Percentiles rank a stretch among this genome's conserved stretches.
Conservation (phyloP, 1,140 invertebrate genomes). For the Pseudachorutes palmiensis region DNA sequence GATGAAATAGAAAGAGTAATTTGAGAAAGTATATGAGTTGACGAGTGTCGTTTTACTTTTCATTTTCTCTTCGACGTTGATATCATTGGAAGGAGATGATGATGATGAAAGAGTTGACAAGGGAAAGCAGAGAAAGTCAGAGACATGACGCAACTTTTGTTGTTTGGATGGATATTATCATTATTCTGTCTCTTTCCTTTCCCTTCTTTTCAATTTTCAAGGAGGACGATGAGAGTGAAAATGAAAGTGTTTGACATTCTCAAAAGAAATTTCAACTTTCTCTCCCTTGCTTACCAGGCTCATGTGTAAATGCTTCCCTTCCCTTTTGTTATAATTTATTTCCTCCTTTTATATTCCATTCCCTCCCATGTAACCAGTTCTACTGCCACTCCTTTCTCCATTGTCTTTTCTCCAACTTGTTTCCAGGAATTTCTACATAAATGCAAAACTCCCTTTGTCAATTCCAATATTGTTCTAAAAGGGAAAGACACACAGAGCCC, state of each 20-base stretch:
- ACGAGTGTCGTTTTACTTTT: not conserved
- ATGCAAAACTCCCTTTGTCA: too few species aligned
- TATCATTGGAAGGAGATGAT: not conserved
- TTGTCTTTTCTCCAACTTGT: too few species aligned
- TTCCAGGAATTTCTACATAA: too few species aligned
- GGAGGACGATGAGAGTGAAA: not conserved
- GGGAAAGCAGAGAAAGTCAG: not conserved
- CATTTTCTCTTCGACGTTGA: not conserved
- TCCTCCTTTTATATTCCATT: not conserved
- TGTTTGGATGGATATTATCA: slow-evolving; percentile 9
- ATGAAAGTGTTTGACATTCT: not conserved
- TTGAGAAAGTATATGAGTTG: not conserved
- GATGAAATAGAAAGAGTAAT: not conserved
- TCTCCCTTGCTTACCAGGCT: too few species aligned
- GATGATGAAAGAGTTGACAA: slow-evolving; percentile 3
- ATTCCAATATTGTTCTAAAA: too few species aligned
- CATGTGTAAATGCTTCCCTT: too few species aligned
- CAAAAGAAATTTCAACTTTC: not conserved
- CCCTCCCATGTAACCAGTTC: too few species aligned
- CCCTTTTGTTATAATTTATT: not conserved
- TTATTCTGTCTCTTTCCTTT: not conserved
- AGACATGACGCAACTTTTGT: not conserved
- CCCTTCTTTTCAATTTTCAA: slow-evolving; percentile 8
- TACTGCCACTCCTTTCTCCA: too few species aligned
- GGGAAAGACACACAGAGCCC: too few species aligned